Evolutionary conservation across 2,888 invertebrate genomes (phyloP), one percentile per base, ranked within the genome.

Genomic region (Brachypalpus laphriformis): DNA sequence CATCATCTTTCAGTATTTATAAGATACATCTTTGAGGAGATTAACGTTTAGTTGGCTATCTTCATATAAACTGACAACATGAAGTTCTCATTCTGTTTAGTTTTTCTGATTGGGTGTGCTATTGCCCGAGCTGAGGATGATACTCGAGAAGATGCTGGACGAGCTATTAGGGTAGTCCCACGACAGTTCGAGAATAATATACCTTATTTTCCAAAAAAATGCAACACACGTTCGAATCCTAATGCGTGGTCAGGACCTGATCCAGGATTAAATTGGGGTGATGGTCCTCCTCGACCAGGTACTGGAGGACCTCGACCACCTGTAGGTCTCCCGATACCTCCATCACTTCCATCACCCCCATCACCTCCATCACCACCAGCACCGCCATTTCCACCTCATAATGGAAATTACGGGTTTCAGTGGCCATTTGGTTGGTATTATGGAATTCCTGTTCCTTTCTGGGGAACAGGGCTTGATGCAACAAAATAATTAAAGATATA

Each of bases 181-280:
- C 4, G 11, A 0, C n/a, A 11, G 5, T 22, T 9, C n/a, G 14
- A 14, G 8, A 61, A 31, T 34, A 54, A 16, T 20, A 9, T 14
- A 4, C 65, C 65, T 0, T 65, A 65, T 14, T 65, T 65, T 8
- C 65, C 65, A 1, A 65, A 14, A 37, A 65, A 9, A 49, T 49
- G 63, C 6, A 18, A 0, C 7, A 22, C 28, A 1, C 51, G 51
- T n/a, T 7, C 14, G n/a, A n/a, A n/a, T n/a, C n/a, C n/a, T 20
- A 28, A 25, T 22, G 25, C 37, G 22, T 59, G 57, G 57, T n/a
- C 34, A 11, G 37, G 37, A 40, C 1, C 20, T n/a, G 57, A 18
- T 8, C 11, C 16, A 5, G 34, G 20, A 2, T 22, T 40, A 9
- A n/a, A n/a, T n/a, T n/a, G n/a, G n/a, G n/a, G n/a, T n/a, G 14